phyloP scores from a whole-genome alignment of 2,888 invertebrate species.

The Oasisia sp. region DNA sequence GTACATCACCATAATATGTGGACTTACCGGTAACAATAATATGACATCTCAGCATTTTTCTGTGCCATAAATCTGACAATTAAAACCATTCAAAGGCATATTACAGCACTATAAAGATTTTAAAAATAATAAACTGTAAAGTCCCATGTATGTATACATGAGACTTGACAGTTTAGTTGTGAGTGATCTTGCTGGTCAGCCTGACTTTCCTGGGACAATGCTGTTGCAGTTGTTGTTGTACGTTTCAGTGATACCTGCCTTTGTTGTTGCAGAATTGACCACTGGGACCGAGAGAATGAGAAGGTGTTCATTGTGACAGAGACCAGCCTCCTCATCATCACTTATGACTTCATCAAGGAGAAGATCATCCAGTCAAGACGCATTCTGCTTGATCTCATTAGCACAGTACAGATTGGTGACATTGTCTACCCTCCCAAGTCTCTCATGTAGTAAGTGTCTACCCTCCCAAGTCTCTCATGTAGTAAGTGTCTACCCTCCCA shows the following conservation, averaged over 20 bases:
- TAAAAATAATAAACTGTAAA: no score
- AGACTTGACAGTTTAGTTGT: not conserved
- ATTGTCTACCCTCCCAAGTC: slow-evolving; percentile 84
- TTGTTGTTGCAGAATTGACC: slow-evolving; percentile 76
- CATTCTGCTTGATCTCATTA: slow-evolving; percentile 76
- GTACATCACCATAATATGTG: no score
- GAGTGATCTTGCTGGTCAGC: not conserved
- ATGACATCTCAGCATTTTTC: no score
- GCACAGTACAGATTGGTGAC: slow-evolving; percentile 80
- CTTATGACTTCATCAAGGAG: slow-evolving; percentile 87
- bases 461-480: slow-evolving; percentile 82
- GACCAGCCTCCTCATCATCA: slow-evolving; percentile 78
- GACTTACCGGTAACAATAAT: no score
- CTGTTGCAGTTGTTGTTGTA: not conserved
- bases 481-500: slow-evolving; percentile 87
- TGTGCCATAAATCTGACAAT: no score
- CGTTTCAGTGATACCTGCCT: not conserved
- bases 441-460: slow-evolving; percentile 87
- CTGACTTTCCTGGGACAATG: not conserved
- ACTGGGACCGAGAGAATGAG: slow-evolving; percentile 89
- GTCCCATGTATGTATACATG: no score
- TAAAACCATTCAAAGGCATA: no score
- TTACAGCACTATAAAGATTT: no score
- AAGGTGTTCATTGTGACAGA: slow-evolving; percentile 80
- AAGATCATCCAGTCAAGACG: slow-evolving; percentile 72